A percentile compares a stretch with the other conserved stretches of the same genome.
Evolutionary conservation across 2,113 vertebrate species (phyloP).

Genomic region (Xerus inauris): DNA sequence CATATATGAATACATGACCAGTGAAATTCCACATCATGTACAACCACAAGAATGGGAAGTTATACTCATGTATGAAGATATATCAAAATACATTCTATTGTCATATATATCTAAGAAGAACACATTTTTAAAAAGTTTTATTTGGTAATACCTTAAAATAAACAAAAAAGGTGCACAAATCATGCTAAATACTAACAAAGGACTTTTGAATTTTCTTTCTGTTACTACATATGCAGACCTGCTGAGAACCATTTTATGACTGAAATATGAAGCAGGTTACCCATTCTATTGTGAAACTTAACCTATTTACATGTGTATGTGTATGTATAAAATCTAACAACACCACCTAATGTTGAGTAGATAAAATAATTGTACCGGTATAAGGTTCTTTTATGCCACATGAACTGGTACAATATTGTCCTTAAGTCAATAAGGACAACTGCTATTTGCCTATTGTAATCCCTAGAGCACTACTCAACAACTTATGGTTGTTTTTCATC

Average conservation of each 20-base stretch:
- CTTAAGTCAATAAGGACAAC: neutral
- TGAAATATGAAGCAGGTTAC: neutral
- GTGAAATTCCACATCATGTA: too few species aligned
- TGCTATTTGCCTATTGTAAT: neutral
- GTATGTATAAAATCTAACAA: neutral
- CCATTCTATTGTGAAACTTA: neutral
- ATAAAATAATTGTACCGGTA: neutral
- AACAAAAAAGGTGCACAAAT: neutral
- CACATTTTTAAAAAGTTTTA: neutral
- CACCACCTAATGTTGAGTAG: neutral
- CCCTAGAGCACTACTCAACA: neutral
- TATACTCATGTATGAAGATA: too few species aligned
- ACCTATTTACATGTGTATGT: too few species aligned
- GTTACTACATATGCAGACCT: neutral
- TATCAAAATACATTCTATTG: too few species aligned
- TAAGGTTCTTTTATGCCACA: neutral
- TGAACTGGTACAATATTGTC: neutral
- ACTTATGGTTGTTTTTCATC: neutral
- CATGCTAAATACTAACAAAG: neutral
- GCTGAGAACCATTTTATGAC: neutral
- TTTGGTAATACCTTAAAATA: neutral
- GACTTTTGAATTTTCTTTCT: neutral
- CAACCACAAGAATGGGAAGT: too few species aligned
- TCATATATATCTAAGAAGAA: too few species aligned
- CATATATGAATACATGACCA: too few species aligned